A percentile compares a stretch with the other conserved stretches of the same genome.
Conservation (phyloP, 1,140 invertebrate genomes). For the Pseudomyrmex gracilis region DNA sequence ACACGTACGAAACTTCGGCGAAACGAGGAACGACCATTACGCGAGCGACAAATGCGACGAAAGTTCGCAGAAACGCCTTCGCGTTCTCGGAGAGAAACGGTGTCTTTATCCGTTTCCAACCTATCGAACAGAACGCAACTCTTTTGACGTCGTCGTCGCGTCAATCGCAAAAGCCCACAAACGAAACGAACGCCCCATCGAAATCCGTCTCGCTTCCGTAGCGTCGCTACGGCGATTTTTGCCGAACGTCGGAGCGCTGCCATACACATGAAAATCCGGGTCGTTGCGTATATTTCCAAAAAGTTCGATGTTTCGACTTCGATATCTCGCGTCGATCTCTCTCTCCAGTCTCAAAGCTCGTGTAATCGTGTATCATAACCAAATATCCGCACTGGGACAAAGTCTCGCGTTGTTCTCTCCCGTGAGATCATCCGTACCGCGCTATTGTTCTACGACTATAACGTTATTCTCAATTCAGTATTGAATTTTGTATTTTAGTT, state of each 20-base stretch:
- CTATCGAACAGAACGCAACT: not conserved
- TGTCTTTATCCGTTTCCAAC: slow-evolving; percentile 16
- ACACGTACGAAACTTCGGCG: slow-evolving; percentile 12
- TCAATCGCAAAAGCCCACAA: slow-evolving; percentile 24
- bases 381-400: slow-evolving; percentile 23
- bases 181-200: slow-evolving; percentile 24
- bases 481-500: not conserved
- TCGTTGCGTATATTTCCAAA: slow-evolving; percentile 32
- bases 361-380: slow-evolving; percentile 45
- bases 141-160: slow-evolving; percentile 2
- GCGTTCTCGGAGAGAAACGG: not conserved
- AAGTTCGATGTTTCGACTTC: slow-evolving; percentile 37
- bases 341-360: not conserved
- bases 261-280: slow-evolving; percentile 15
- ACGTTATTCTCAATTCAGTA: not conserved
- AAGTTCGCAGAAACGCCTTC: slow-evolving; percentile 25
- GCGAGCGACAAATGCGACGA: slow-evolving; percentile 28
- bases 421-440: slow-evolving; percentile 8
- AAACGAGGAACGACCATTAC: slow-evolving; percentile 11
- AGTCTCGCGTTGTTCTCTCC: not conserved
- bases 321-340: slow-evolving; percentile 7
- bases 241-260: slow-evolving; percentile 9
- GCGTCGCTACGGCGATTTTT: slow-evolving; percentile 35
- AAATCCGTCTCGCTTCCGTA: slow-evolving; percentile 17
- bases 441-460: not conserved